These are phyloP conservation scores for Folsomia manolachei DNA, from an alignment of 2,888 invertebrate genomes.

Conservation along the genomic window DNA sequence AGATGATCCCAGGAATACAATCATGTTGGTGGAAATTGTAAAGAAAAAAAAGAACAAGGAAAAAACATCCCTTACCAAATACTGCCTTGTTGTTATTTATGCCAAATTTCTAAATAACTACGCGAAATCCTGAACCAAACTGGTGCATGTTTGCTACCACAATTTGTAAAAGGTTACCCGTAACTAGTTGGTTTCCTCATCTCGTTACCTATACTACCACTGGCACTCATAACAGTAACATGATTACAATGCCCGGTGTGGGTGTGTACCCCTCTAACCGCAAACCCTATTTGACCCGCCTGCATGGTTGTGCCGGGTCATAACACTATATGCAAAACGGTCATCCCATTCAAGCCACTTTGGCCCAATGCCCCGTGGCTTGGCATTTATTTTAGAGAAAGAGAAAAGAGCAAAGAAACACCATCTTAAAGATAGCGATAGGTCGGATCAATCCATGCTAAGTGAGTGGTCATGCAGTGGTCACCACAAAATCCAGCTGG, in stretches of 20 bases:
- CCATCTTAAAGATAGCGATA: too few species aligned
- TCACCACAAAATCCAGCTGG: background rate
- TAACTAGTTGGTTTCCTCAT: too few species aligned
- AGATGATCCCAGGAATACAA: background rate
- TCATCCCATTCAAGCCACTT: background rate
- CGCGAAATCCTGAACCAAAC: too few species aligned
- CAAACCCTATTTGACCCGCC: too few species aligned
- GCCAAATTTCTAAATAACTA: background rate
- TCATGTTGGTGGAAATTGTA: background rate
- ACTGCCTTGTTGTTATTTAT: background rate
- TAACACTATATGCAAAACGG: background rate
- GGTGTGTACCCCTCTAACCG: too few species aligned
- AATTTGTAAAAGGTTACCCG: too few species aligned
- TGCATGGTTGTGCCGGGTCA: background rate
- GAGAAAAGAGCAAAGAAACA: too few species aligned
- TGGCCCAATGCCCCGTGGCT: background rate
- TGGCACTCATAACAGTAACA: too few species aligned
- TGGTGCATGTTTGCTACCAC: too few species aligned
- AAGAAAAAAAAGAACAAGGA: background rate
- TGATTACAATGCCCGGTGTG: too few species aligned
- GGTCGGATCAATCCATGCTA: background rate
- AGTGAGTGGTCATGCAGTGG: slow-evolving; percentile 6
- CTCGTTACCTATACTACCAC: too few species aligned
- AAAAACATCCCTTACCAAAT: background rate
- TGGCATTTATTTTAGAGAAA: background rate